Evolutionary conservation across 2,797 vertebrate species (phyloP), one percentile per base, ranked within the genome.

Genomic region (Catharus ustulatus): DNA sequence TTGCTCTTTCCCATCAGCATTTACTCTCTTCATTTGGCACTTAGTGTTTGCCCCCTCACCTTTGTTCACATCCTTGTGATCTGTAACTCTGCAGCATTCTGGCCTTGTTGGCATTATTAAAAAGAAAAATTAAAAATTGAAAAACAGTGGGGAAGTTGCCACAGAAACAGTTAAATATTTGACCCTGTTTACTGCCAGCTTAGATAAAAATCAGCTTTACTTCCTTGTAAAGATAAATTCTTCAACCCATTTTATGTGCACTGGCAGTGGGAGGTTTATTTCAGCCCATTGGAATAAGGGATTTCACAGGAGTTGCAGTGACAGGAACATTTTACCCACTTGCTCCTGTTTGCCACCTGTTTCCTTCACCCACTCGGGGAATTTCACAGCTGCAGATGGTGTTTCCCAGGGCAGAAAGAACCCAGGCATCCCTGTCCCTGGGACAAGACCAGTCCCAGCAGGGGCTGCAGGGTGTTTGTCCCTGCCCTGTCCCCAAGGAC

Each of bases 161-260:
- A 89, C 87, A 96, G 95, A 95, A 97, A 96, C 89, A 91, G 94
- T 94, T 91, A 76, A 96, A 84, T 96, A 88, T 95, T 96, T 94
- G 85, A 90, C 85, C 69, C 38, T 95, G 30, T 96, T 94, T 96
- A 79, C 91, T 96, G 95, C 77, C 89, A 96, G 83, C 93, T 95
- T 88, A 94, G 95, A 94, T 96, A 97, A 94, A 97, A 93, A 90
- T 95, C 94, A 90, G 67, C 94, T 95, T 92, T 93, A 88, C 87
- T 79, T 94, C 76, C 67, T 67, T 74, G 87, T 48, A 80, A 84
- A 95, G 79, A 91, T 91, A 84, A 93, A 82, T 82, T 92, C 76
- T 91, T 93, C 85, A 84, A 32, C 5, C 29, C 42, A 2, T 84
- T 91, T 30, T 61, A 75, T 90, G 76, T 84, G 85, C 57, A 49